These are phyloP conservation scores for Procambarus clarkii DNA, from an alignment of 1,140 invertebrate genomes.

Conservation along the genomic window DNA sequence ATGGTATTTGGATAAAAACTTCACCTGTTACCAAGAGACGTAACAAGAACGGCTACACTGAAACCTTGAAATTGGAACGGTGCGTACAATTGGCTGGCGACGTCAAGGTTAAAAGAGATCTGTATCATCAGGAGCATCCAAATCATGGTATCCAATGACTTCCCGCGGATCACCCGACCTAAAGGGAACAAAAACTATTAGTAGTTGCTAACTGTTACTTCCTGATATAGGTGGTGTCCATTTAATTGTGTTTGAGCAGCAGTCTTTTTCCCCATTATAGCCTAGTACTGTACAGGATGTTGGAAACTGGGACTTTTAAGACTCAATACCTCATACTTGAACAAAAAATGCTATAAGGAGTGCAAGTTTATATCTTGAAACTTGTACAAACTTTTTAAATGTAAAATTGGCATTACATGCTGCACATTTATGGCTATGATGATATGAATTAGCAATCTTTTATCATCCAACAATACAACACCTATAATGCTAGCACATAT, in stretches of 20 bases:
- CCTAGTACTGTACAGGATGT: not conserved
- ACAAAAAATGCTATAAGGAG: not conserved
- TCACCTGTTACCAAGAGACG: constrained; percentile 54
- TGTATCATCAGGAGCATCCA: constrained; percentile 86
- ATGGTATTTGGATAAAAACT: not conserved
- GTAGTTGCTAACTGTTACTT: not conserved
- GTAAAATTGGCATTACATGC: no score
- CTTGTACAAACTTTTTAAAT: no score
- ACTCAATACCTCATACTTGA: not conserved
- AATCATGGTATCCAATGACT: constrained; percentile 88
- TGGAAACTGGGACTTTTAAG: not conserved
- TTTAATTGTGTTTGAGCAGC: not conserved
- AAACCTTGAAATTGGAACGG: constrained; percentile 52
- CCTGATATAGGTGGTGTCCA: constrained; percentile 8
- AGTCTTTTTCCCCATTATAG: not conserved
- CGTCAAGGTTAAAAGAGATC: constrained; percentile 80
- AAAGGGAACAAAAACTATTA: constrained; percentile 35
- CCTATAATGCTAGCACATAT: no score
- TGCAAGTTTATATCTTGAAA: no score
- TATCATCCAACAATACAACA: no score
- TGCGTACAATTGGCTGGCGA: constrained; percentile 31
- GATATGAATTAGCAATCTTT: no score
- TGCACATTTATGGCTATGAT: no score
- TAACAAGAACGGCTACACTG: constrained; percentile 66
- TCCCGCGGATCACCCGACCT: constrained; percentile 79